phyloP scores from a whole-genome alignment of 2,113 vertebrate genomes.

The Mustela nigripes region DNA sequence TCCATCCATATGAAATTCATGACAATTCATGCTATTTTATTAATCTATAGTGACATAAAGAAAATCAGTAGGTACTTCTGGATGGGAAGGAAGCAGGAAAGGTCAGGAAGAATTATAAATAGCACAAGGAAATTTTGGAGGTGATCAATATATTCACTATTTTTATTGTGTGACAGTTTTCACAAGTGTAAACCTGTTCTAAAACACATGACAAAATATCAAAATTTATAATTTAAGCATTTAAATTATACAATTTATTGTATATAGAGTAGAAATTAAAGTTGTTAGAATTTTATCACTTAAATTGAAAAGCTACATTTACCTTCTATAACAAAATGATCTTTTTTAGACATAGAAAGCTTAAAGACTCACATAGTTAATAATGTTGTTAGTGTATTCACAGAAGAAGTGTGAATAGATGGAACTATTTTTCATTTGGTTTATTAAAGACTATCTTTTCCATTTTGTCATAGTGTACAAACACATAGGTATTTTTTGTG shows the following conservation, averaged over 20 bases:
- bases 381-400: too few relatives aligned
- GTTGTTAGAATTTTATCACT: not conserved
- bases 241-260: not conserved
- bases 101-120: not conserved
- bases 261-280: not conserved
- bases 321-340: not conserved
- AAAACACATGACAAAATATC: not conserved
- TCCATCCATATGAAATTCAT: not conserved
- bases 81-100: not conserved
- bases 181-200: not conserved
- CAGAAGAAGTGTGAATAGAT: too few relatives aligned
- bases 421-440: too few relatives aligned
- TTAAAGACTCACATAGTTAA: too few relatives aligned
- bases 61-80: not conserved
- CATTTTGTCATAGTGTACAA: too few relatives aligned
- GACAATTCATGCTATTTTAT: not conserved
- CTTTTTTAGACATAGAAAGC: not conserved
- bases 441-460: too few relatives aligned
- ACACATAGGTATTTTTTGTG: too few relatives aligned
- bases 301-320: not conserved
- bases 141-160: not conserved
- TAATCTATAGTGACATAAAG: not conserved
- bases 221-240: not conserved
- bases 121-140: not conserved
- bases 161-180: not conserved